Evolutionary conservation across 2,888 invertebrate species (phyloP).

Genomic region (Drosophila kanekoi): DNA sequence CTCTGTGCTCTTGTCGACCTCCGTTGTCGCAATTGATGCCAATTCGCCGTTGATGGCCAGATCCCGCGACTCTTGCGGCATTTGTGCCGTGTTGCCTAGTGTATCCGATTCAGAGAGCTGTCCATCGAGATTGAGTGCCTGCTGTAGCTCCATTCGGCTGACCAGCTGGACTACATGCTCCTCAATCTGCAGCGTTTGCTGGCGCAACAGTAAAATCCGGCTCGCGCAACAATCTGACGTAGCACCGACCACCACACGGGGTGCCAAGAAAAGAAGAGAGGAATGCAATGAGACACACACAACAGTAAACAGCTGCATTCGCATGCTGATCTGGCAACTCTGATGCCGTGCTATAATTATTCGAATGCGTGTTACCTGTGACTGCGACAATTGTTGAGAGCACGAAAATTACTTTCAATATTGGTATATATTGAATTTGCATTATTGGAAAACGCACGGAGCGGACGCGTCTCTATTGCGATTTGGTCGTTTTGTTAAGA

Average conservation of each 20-base stretch:
- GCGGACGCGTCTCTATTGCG: constrained; percentile 15
- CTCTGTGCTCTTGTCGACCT: constrained; percentile 37
- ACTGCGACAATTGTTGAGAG: constrained; percentile 84
- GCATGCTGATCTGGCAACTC: constrained; percentile 50
- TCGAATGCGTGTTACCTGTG: constrained; percentile 73
- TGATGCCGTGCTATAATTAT: constrained; percentile 27
- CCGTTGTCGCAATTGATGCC: constrained; percentile 48
- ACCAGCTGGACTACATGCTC: constrained; percentile 69
- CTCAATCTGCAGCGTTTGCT: constrained; percentile 80
- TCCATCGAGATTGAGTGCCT: constrained; percentile 30
- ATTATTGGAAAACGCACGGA: constrained; percentile 67
- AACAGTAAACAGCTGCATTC: constrained; percentile 33
- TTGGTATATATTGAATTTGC: constrained; percentile 74
- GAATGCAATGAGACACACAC: constrained; percentile 4
- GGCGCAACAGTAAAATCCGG: constrained; percentile 83
- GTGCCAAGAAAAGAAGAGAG: not conserved
- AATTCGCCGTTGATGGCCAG: constrained; percentile 29
- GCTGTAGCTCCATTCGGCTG: constrained; percentile 66
- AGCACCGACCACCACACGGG: not conserved
- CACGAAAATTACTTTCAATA: constrained; percentile 83
- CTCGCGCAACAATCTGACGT: constrained; percentile 84
- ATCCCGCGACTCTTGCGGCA: constrained; percentile 24
- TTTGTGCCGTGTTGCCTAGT: constrained; percentile 30
- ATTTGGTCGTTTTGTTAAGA: constrained; percentile 18
- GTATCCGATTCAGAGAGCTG: constrained; percentile 22